Conservation (phyloP, 2,888 invertebrate genomes). For the Stenolophus ochropezus region DNA sequence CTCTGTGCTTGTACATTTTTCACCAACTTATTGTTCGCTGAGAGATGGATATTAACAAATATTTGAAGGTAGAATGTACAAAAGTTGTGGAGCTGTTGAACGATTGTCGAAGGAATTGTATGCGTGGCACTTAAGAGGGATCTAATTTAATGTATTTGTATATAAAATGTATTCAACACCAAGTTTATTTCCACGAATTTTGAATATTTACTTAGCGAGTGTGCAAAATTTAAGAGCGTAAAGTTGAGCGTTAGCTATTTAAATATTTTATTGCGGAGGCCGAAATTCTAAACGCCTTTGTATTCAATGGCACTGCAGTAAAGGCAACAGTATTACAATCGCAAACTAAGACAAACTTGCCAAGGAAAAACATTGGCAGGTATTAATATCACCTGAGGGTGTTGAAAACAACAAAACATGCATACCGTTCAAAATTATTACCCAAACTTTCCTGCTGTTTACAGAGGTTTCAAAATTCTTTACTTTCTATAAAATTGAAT, state of each 20-base stretch:
- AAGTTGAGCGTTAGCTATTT: background rate
- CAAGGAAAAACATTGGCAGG: conserved; percentile 31
- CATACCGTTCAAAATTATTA: conserved; percentile 11
- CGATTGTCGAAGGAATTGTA: too few relatives aligned
- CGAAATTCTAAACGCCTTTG: conserved; percentile 1
- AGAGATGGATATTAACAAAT: too few relatives aligned
- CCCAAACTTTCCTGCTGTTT: background rate
- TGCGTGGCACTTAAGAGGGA: too few relatives aligned
- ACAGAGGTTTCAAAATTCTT: too few relatives aligned
- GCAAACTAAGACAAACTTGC: conserved; percentile 14
- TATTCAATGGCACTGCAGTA: background rate
- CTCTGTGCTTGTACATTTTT: background rate
- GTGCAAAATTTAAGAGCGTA: conserved; percentile 1
- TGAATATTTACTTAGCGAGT: background rate
- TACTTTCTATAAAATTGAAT: too few relatives aligned
- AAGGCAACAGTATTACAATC: conserved; percentile 7
- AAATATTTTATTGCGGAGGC: conserved; percentile 22
- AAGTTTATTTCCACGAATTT: background rate
- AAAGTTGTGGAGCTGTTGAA: too few relatives aligned
- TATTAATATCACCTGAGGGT: conserved; percentile 40
- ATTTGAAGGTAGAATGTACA: too few relatives aligned
- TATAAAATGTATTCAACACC: background rate
- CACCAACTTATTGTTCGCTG: background rate
- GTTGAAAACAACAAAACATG: conserved; percentile 32
- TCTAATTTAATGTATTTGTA: background rate